These are phyloP conservation scores for Phrynocephalus vlangalii DNA, from an alignment of 2,797 vertebrate species.

Conservation along the genomic window DNA sequence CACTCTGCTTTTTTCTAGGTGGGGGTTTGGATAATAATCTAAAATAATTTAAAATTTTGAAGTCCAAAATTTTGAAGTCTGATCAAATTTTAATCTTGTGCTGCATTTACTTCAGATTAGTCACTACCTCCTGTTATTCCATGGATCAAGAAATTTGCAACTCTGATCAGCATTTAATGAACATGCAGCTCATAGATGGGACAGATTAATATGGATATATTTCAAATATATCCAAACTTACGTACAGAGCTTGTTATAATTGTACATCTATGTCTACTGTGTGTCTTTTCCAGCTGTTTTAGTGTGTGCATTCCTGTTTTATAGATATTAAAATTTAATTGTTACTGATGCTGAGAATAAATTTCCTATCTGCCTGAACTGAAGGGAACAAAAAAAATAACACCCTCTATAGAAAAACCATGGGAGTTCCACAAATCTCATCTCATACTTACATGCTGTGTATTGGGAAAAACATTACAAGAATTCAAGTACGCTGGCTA, in stretches of 20 bases:
- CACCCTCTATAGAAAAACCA: conserved; percentile 33
- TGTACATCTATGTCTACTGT: not conserved
- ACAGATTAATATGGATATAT: too few species aligned
- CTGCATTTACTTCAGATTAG: not conserved
- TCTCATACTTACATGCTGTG: conserved; percentile 54
- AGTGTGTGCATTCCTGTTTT: not conserved
- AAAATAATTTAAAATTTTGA: not conserved
- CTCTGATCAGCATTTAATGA: not conserved
- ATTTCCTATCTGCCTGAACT: conserved; percentile 19
- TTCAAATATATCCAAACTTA: not conserved
- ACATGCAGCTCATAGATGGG: not conserved
- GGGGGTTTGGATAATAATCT: not conserved
- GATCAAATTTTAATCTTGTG: not conserved
- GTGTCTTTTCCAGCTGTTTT: not conserved
- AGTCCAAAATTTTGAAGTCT: not conserved
- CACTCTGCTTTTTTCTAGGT: not conserved
- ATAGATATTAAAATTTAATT: not conserved
- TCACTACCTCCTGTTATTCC: not conserved
- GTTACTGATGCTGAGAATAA: not conserved
- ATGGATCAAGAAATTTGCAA: not conserved
- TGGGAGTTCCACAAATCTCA: conserved; percentile 39
- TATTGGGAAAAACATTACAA: conserved; percentile 35
- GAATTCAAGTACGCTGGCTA: conserved; percentile 53
- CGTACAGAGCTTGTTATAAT: not conserved
- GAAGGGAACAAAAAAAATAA: conserved; percentile 14